These are phyloP conservation scores for Spilosoma lubricipeda DNA, from an alignment of 2,888 invertebrate genomes.

Conservation along the genomic window DNA sequence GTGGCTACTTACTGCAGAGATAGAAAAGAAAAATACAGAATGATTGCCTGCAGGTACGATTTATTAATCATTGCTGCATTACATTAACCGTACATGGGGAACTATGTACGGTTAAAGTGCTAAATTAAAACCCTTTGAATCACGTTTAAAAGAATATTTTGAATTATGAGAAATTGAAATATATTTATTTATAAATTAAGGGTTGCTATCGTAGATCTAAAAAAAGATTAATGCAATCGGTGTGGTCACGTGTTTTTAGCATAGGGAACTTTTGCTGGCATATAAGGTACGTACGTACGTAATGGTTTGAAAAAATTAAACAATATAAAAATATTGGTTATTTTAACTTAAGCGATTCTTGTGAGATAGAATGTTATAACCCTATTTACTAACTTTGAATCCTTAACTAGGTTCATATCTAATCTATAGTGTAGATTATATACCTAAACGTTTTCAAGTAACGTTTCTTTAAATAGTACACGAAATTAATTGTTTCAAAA, in stretches of 20 bases:
- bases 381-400: not conserved
- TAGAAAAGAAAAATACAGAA: conserved; percentile 3
- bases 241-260: not conserved
- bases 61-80: not conserved
- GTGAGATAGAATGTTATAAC: not conserved
- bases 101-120: not conserved
- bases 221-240: not conserved
- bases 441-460: no score
- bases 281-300: not conserved
- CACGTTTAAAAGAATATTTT: not conserved
- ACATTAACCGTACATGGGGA: not conserved
- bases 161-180: no score
- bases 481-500: no score
- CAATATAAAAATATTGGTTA: not conserved
- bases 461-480: no score
- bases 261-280: not conserved
- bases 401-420: no score
- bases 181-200: no score
- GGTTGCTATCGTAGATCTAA: no score
- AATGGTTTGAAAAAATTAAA: not conserved
- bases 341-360: not conserved
- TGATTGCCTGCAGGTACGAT: not conserved
- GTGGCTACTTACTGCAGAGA: conserved; percentile 52
- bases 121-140: not conserved
- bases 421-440: no score